Conservation (phyloP, 2,888 invertebrate species). For the Phrixothrix hirtus region DNA sequence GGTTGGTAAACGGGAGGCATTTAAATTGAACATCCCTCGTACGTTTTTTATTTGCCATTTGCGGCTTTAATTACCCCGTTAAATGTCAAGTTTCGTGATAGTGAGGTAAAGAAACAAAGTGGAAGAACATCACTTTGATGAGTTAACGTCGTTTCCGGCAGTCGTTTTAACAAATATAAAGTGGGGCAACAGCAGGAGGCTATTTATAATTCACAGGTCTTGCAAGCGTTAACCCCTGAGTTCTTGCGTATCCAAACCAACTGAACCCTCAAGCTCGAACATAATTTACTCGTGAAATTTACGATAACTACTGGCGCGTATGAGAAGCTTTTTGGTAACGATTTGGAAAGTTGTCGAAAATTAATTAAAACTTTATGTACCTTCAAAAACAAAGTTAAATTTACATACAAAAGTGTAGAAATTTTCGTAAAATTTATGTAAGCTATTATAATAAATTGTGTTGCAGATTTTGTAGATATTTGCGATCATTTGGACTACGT, state of each 20-base stretch:
- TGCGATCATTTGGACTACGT: too few species aligned
- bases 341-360: too few species aligned
- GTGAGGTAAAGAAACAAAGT: background rate
- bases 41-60: background rate
- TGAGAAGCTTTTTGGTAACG: too few species aligned
- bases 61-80: background rate
- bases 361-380: too few species aligned
- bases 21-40: too few species aligned
- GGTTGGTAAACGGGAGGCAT: too few species aligned
- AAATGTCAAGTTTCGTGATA: background rate
- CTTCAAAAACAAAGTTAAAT: background rate
- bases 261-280: too few species aligned
- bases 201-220: slow-evolving; percentile 9
- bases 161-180: slow-evolving; percentile 1
- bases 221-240: slow-evolving; percentile 5
- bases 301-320: slow-evolving; percentile 3
- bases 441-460: too few species aligned
- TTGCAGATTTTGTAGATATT: too few species aligned
- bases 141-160: background rate
- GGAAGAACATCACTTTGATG: background rate
- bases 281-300: slow-evolving; percentile 7
- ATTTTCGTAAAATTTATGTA: too few species aligned
- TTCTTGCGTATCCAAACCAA: slow-evolving; percentile 1
- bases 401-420: background rate
- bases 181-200: slow-evolving; percentile 1